Percentiles rank a stretch among this genome's conserved stretches.
Conservation (phyloP, 2,797 vertebrate species). For the Chelon labrosus region DNA sequence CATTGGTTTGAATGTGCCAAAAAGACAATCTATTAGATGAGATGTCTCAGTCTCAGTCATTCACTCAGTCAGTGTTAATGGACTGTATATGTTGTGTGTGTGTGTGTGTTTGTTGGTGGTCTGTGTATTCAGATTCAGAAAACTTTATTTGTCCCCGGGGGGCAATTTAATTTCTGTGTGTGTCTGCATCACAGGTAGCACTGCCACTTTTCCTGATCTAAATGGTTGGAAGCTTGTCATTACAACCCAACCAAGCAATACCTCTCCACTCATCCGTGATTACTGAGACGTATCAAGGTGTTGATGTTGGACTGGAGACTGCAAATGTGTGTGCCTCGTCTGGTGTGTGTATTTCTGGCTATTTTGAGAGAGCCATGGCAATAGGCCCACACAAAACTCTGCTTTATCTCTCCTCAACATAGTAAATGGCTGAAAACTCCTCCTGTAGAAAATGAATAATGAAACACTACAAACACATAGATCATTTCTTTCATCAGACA, state of each 20-base stretch:
- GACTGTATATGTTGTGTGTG: constrained; percentile 3
- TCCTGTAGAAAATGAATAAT: constrained; percentile 32
- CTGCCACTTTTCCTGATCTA: constrained; percentile 30
- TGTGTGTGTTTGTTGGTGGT: constrained; percentile 1
- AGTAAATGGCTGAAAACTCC: constrained; percentile 41
- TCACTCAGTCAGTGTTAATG: too few relatives aligned
- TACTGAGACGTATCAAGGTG: constrained; percentile 35
- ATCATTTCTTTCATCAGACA: constrained; percentile 21
- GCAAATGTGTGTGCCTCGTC: constrained; percentile 13
- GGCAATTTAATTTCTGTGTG: not conserved
- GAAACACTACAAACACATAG: constrained; percentile 27
- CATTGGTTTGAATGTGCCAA: constrained; percentile 15
- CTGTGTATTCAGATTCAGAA: not conserved
- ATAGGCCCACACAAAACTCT: constrained; percentile 42
- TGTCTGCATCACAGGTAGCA: not conserved
- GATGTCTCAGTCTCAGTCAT: constrained; percentile 19
- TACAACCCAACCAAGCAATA: constrained; percentile 15
- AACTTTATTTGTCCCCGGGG: too few relatives aligned
- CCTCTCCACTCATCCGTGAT: constrained; percentile 31
- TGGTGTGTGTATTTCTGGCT: constrained; percentile 52
- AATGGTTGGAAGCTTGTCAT: constrained; percentile 23
- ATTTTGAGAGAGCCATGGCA: constrained; percentile 46
- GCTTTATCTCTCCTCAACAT: constrained; percentile 56
- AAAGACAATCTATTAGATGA: constrained; percentile 16
- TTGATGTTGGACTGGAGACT: constrained; percentile 56